Evolutionary conservation across 2,113 vertebrate species (phyloP), one percentile per base, ranked within the genome.

Genomic region (Callopanchax toddi): DNA sequence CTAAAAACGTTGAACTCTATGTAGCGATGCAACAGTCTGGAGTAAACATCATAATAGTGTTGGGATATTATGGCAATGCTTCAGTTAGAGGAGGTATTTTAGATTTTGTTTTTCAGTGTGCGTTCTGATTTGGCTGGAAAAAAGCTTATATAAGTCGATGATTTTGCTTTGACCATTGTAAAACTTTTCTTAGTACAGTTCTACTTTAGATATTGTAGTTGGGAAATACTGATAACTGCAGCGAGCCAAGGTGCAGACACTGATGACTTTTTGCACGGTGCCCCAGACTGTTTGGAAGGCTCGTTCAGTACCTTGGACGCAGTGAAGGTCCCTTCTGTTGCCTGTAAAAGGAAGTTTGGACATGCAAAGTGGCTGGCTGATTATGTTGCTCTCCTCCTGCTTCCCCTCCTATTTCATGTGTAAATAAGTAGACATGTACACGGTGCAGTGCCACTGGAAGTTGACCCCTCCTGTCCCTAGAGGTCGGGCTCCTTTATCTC

Each of bases 291-390:
- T 82, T 60, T 62, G 34, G 17, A 64, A 3, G 40, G 65, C 61
- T 68, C 71, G 22, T 26, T 11, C 37, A 61, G 61, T 36, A 74
- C 62, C 63, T 50, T 13, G 57, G 39, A 61, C 66, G 37, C 21
- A 17, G 56, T 11, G 16, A 46, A 64, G 50, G 60, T 54, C 48
- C 76, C 72, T 61, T 44, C 34, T 67, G 25, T 59, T 71, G 76
- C 50, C 65, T 79, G 63, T 77, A 71, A 78, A 84, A 85, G 82
- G 81, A 88, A 85, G 82, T 86, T 86, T 86, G 76, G 84, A 77
- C 77, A 86, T 86, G 73, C 79, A 85, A 78, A 84, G 60, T 48
- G 73, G 60, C 60, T 78, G 46, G 21, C 66, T 70, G 72, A 66
- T 80, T 60, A 60, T 51, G 36, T 20, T 22, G 23, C 53, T 64